Base-by-base conservation (phyloP, 2,797 vertebrate species). In the Naso thynnoides region DNA sequence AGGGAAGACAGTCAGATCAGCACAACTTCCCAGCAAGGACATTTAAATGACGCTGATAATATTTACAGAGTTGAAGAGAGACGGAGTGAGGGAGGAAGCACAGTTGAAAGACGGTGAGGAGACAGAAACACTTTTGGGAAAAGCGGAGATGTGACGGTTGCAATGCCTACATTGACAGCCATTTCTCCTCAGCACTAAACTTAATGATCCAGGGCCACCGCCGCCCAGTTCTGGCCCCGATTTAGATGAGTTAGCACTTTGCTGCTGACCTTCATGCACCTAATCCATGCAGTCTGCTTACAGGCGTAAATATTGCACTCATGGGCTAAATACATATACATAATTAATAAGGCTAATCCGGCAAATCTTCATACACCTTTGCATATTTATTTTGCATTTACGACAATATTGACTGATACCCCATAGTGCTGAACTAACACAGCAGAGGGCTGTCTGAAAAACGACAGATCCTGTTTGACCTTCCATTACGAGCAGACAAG, bases 201-300 rank as follows among this genome's bases (percentile, higher is more conserved):
- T 88, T 91, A 93, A 95, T 90, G 89, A 92, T 85, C 83, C 88
- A 72, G 74, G 47, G 27, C 61, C 39, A 80, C 61, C 56, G 75
- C 54, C 38, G 66, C 38, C 67, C 70, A 60, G 63, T 65, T 38
- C 60, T n/a, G 45, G 59, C 74, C 65, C 64, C 26, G 5, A 57
- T 78, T 56, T 56, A 41, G 70, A 91, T 87, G 88, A 91, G 70
- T 72, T 77, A 55, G 82, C 83, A 85, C 76, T 86, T 83, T 83
- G 49, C 72, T 78, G 71, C 68, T 70, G 89, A 92, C 88, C 87
- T 92, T 89, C 85, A 81, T 77, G 55, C 63, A 66, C 75, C 60
- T 50, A 57, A 77, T 54, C 23, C 39, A 62, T 49, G 10, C 36
- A 8, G 61, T 11, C 65, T 33, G 8, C 19, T 71, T 31, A n/a